Percentiles rank a stretch among this genome's conserved stretches.
Evolutionary conservation across 2,797 vertebrate species (phyloP).

Genomic region (Cossypha dichroa): DNA sequence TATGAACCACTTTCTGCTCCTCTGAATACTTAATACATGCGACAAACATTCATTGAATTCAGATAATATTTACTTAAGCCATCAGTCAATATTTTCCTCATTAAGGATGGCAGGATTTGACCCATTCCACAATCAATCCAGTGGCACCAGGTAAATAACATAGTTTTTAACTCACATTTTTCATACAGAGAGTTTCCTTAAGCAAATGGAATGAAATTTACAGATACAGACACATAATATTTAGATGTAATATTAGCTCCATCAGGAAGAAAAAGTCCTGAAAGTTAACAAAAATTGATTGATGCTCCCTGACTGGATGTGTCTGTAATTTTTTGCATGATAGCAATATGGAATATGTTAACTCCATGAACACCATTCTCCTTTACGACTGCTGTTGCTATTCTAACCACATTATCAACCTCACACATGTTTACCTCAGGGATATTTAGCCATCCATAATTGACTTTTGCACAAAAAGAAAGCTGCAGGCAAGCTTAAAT

Average conservation of each 20-base stretch:
- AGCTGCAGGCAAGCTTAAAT: conserved; percentile 79
- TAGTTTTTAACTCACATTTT: background rate
- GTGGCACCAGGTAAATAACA: conserved; percentile 4
- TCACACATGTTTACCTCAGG: conserved; percentile 85
- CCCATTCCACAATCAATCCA: background rate
- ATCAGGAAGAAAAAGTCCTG: conserved; percentile 19
- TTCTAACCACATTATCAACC: conserved; percentile 84
- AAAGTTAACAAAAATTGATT: conserved; percentile 57
- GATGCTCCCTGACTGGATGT: conserved; percentile 32
- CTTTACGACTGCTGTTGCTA: conserved; percentile 73
- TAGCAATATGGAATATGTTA: conserved; percentile 33
- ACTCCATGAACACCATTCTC: conserved; percentile 36
- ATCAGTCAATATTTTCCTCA: conserved; percentile 46
- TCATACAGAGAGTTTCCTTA: background rate
- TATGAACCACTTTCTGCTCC: background rate
- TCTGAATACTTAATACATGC: background rate
- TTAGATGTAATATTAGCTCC: conserved; percentile 40
- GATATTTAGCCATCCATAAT: conserved; percentile 84
- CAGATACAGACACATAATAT: conserved; percentile 12
- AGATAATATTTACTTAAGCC: conserved; percentile 39
- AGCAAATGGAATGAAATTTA: conserved; percentile 15
- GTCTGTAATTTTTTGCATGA: conserved; percentile 23
- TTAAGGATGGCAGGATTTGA: conserved; percentile 23
- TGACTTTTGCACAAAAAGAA: conserved; percentile 81
- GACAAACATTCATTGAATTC: conserved; percentile 14